phyloP scores from a whole-genome alignment of 2,113 vertebrate species.

The Carassius gibelio region DNA sequence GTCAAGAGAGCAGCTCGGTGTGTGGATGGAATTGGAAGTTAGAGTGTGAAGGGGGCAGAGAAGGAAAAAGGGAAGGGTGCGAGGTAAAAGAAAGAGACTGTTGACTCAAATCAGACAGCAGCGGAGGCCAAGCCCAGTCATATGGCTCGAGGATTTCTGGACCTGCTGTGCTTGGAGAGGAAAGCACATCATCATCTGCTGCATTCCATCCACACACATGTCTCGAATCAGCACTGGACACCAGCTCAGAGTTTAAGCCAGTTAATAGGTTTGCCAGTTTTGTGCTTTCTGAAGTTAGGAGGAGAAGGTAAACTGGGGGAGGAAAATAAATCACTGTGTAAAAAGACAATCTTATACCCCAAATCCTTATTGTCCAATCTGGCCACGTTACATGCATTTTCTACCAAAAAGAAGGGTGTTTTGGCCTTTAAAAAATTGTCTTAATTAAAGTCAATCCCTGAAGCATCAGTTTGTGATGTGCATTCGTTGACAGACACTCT shows the following conservation, averaged over 20 bases:
- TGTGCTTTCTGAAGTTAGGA: not conserved
- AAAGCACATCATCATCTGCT: conserved; percentile 26
- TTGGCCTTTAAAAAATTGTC: not conserved
- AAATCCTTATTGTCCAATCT: not conserved
- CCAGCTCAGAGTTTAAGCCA: not conserved
- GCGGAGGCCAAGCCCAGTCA: not conserved
- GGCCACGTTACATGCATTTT: not conserved
- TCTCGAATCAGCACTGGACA: conserved; percentile 8
- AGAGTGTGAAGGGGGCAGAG: conserved; percentile 37
- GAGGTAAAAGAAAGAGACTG: conserved; percentile 29
- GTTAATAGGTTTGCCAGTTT: not conserved
- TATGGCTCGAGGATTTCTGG: conserved; percentile 27
- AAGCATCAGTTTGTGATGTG: not conserved
- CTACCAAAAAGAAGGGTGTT: not conserved
- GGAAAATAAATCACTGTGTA: not conserved
- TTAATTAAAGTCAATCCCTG: not conserved
- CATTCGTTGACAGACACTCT: not conserved
- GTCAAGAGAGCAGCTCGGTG: conserved; percentile 22
- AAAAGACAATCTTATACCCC: not conserved
- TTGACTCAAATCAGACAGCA: conserved; percentile 39
- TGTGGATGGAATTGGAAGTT: conserved; percentile 28
- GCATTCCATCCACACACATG: conserved; percentile 19
- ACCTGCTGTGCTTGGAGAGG: conserved; percentile 24
- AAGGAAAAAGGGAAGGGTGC: conserved; percentile 29
- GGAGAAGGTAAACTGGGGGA: not conserved